Evolutionary conservation across 2,797 vertebrate species (phyloP).

Genomic region (Liparis tanakae): DNA sequence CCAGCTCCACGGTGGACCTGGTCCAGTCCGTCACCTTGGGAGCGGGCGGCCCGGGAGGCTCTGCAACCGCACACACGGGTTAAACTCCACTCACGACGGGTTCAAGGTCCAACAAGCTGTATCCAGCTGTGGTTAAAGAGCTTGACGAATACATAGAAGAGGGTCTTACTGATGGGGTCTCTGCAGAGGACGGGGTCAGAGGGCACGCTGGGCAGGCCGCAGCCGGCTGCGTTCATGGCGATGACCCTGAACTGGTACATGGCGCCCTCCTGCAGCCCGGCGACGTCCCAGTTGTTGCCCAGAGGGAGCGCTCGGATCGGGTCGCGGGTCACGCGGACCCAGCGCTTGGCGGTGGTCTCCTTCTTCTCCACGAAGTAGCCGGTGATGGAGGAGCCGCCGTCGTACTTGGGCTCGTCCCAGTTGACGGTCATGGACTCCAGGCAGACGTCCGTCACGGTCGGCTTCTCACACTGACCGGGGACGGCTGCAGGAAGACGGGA

Average conservation of each 20-base stretch:
- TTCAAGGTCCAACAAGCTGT: background rate
- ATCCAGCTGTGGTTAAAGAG: too few species aligned
- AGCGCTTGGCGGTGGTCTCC: slow-evolving; percentile 94
- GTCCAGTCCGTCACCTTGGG: slow-evolving; percentile 98
- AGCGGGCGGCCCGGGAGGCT: slow-evolving; percentile 93
- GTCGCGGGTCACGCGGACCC: slow-evolving; percentile 91
- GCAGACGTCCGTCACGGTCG: slow-evolving; percentile 91
- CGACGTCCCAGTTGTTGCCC: slow-evolving; percentile 91
- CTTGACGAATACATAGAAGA: background rate
- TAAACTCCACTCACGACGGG: background rate
- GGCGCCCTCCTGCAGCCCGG: slow-evolving; percentile 90
- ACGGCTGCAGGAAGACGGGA: slow-evolving; percentile 84
- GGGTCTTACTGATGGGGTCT: slow-evolving; percentile 93
- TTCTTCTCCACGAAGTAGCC: slow-evolving; percentile 96
- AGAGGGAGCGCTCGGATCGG: slow-evolving; percentile 92
- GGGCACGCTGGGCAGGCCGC: slow-evolving; percentile 92
- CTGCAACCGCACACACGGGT: slow-evolving; percentile 67
- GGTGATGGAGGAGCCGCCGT: slow-evolving; percentile 94
- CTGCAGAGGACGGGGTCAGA: slow-evolving; percentile 92
- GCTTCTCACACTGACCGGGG: slow-evolving; percentile 96
- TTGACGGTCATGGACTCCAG: slow-evolving; percentile 94
- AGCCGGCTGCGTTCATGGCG: slow-evolving; percentile 93
- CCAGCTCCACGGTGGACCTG: slow-evolving; percentile 94
- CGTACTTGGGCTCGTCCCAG: slow-evolving; percentile 97
- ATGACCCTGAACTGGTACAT: slow-evolving; percentile 95